Evolutionary conservation across 2,113 vertebrate species (phyloP), one percentile per base, ranked within the genome.

Genomic region (Phaethornis superciliosus): DNA sequence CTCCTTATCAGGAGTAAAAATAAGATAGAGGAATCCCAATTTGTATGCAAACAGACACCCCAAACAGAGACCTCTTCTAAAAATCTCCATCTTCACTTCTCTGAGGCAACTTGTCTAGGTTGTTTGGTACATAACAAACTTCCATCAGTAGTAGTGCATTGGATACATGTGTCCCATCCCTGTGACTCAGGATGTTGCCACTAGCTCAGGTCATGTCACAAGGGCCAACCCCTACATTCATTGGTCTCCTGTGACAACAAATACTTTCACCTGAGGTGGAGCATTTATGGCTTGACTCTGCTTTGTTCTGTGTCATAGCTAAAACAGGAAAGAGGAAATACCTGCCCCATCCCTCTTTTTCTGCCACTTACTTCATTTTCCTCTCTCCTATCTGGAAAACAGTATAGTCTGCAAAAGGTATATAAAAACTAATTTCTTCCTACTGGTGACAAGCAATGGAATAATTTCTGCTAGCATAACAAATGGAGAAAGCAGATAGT

Each of bases 311-410:
- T 78, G 33, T 47, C 76, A 85, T 5, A 21, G 59, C 26, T 93
- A 70, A 89, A 91, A 89, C 79, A 94, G 93, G 79, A 95, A 95
- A 86, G 30, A 96, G 95, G 94, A 97, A 95, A 80, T 85, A 63
- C 55, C 52, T 74, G 58, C 27, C 68, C 79, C 37, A 81, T 65
- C 46, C 10, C 2, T 62, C 83, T 93, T 88, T 77, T 85, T 93
- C 85, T 77, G 7, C 7, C 76, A 63, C 60, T 68, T 82, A 79
- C 15, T 15, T 90, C 12, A 85, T 81, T 77, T 93, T 83, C 80
- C 90, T 64, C 58, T 76, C 63, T 54, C 33, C 46, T 47, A 19
- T 47, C 46, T 82, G 64, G 60, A 96, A 95, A 95, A 95, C 16
- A 91, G 8, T 47, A 19, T 55, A 81, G 16, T 7, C 81, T 88